Percentiles rank a stretch among this genome's conserved stretches.
Conservation (phyloP, 2,113 vertebrate genomes). For the Cepphus grylle region DNA sequence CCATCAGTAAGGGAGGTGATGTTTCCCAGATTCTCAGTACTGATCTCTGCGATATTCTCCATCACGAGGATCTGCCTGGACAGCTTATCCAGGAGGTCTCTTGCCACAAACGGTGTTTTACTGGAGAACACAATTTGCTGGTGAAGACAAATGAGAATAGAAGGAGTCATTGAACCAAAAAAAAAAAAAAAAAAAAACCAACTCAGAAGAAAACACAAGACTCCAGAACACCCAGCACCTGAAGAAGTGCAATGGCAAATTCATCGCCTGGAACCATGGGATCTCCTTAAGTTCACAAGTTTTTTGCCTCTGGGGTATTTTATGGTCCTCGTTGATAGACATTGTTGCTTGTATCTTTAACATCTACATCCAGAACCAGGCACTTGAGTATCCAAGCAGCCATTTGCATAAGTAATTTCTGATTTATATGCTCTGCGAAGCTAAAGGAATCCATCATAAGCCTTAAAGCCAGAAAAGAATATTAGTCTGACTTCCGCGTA, state of each 20-base stretch:
- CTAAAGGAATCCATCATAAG: background rate
- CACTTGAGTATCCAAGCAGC: background rate
- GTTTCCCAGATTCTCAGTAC: conserved; percentile 80
- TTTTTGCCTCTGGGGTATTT: background rate
- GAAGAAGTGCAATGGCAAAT: background rate
- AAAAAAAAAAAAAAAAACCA: background rate
- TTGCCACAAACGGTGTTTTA: conserved; percentile 77
- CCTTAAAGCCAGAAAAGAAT: background rate
- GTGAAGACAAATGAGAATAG: conserved; percentile 4
- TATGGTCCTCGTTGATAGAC: background rate
- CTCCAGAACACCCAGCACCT: background rate
- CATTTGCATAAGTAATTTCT: background rate
- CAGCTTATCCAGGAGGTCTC: conserved; percentile 84
- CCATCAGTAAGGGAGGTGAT: conserved; percentile 84
- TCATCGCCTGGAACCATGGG: background rate
- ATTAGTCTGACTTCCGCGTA: background rate
- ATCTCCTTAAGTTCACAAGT: background rate
- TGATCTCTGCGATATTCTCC: conserved; percentile 85
- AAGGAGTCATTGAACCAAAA: background rate
- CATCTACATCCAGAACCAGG: background rate
- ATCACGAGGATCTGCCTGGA: conserved; percentile 83
- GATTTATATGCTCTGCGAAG: background rate
- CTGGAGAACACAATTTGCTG: conserved; percentile 85
- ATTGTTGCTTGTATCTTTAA: background rate
- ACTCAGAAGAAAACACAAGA: background rate